Base-by-base conservation (phyloP, 2,113 vertebrate genomes). In the Lucifuga dentata region DNA sequence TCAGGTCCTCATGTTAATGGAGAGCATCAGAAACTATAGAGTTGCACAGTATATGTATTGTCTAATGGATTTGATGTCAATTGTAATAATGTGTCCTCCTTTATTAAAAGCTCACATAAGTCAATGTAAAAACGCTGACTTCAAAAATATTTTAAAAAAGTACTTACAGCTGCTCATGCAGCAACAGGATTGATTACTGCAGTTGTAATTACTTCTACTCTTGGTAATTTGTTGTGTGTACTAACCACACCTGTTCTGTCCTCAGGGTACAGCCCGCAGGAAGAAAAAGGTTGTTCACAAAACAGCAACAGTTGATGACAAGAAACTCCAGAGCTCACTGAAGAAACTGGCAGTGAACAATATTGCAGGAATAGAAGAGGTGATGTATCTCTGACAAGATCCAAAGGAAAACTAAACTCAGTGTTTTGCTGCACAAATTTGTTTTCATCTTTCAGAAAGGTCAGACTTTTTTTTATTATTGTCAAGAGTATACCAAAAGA, bases 201-300 rank as follows among this genome's bases (percentile, higher is more conserved):
- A n/a, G n/a, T n/a, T 29, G 26, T 29, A 29, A 7, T 29, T 29
- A 29, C 26, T 7, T 5, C 26, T 3, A 29, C n/a, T 16, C 9
- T 1, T 29, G 5, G 11, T 20, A 0, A 19, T 40, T 26, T 64
- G 21, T 63, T 17, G 15, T 50, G 45, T 19, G 29, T 36, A 26
- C 32, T 1, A 24, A 4, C 12, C 35, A 33, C 5, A 15, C 32
- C 5, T 44, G 11, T 15, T n/a, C 26, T 29, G 26, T 29, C 26
- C 7, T 29, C 43, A 99, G 96, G 98, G 97, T 83, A 98, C 97
- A 46, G 96, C 97, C 71, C 96, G 97, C 86, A 96, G 98, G 93
- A 99, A 99, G 96, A 99, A 98, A 94, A 99, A 99, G 97, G 97
- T 99, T 41, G 98, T 99, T 63, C 98, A 99, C 89, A 97, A 97